These are phyloP conservation scores for Hymenopus coronatus DNA, from an alignment of 2,888 invertebrate species.

Conservation along the genomic window DNA sequence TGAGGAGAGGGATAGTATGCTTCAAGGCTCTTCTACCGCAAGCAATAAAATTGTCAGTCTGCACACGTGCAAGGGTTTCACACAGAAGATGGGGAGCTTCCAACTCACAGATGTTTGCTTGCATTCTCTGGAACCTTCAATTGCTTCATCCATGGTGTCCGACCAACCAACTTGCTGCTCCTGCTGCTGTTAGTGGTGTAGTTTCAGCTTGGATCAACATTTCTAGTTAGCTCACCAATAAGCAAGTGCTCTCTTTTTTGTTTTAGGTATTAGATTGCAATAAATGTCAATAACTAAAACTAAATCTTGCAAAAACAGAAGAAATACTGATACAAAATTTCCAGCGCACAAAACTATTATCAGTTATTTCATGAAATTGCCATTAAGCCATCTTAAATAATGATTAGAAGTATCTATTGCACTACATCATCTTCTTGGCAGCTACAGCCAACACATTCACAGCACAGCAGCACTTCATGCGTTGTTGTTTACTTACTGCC, in stretches of 20 bases:
- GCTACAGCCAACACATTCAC: not conserved
- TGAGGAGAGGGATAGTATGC: not conserved
- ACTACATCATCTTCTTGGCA: not conserved
- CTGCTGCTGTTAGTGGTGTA: constrained; percentile 12
- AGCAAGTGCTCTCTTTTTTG: not conserved
- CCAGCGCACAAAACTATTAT: not conserved
- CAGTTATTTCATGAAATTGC: not conserved
- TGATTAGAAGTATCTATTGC: not conserved
- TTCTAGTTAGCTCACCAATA: constrained; percentile 13
- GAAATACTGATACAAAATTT: not conserved
- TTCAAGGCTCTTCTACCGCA: not conserved
- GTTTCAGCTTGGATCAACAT: not conserved
- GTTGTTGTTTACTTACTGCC: constrained; percentile 36
- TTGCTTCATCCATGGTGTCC: not conserved
- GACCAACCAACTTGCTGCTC: constrained; percentile 3
- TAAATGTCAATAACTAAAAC: constrained; percentile 5
- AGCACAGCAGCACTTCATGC: constrained; percentile 4
- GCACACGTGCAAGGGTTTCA: not conserved
- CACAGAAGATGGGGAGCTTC: not conserved
- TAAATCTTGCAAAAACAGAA: constrained; percentile 16
- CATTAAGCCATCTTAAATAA: not conserved
- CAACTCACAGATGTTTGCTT: constrained; percentile 3
- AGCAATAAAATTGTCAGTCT: not conserved
- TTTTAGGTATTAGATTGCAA: constrained; percentile 4
- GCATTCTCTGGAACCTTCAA: not conserved